phyloP scores from a whole-genome alignment of 2,888 invertebrate species.

The Pollenia amentaria region DNA sequence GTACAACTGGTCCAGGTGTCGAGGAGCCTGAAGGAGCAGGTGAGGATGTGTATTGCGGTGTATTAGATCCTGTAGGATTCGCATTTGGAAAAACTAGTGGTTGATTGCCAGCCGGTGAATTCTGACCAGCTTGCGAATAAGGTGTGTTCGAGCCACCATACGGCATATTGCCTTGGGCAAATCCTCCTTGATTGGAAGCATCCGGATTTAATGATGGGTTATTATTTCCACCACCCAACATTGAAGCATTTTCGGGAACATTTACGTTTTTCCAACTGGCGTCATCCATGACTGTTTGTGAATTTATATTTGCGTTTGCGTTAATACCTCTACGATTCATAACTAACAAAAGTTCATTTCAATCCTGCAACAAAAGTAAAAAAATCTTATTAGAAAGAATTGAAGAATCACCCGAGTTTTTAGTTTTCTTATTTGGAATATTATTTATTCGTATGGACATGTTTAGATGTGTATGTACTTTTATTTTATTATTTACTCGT shows the following conservation, averaged over 20 bases:
- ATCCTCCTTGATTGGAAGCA: conserved; percentile 88
- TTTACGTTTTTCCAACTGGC: conserved; percentile 92
- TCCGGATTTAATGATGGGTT: conserved; percentile 87
- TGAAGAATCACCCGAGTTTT: not conserved
- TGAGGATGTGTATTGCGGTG: conserved; percentile 93
- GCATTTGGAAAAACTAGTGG: conserved; percentile 88
- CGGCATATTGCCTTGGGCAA: conserved; percentile 85
- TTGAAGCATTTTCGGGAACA: conserved; percentile 87
- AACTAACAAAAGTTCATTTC: conserved; percentile 85
- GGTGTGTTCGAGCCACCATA: conserved; percentile 86
- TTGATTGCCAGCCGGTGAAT: conserved; percentile 90
- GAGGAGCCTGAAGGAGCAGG: conserved; percentile 93
- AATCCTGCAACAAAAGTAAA: conserved; percentile 52
- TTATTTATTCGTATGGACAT: conserved; percentile 14
- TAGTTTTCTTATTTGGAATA: conserved; percentile 12
- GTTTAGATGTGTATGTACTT: conserved; percentile 16
- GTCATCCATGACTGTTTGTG: conserved; percentile 91
- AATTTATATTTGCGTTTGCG: conserved; percentile 87
- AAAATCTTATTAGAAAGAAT: conserved; percentile 15
- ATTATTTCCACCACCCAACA: conserved; percentile 88
- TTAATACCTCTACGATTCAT: conserved; percentile 91
- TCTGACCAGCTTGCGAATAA: conserved; percentile 90
- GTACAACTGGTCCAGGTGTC: conserved; percentile 91
- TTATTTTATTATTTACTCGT: conserved; percentile 56
- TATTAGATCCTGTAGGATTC: conserved; percentile 90